Evolutionary conservation across 1,140 invertebrate genomes (phyloP).

Genomic region (Nymphalis io): DNA sequence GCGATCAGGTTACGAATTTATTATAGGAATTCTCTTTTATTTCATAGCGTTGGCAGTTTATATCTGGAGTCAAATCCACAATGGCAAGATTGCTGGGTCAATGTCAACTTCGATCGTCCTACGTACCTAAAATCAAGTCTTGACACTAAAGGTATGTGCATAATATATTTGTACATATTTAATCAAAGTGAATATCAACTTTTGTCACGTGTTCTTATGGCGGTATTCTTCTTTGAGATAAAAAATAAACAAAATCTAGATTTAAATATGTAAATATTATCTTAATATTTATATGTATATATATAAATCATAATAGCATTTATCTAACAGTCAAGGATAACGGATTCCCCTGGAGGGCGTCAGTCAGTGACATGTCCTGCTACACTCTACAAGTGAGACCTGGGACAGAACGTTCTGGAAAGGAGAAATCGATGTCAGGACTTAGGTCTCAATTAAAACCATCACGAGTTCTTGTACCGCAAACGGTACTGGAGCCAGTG

Average conservation of each 20-base stretch:
- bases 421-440: constrained; percentile 30
- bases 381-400: constrained; percentile 52
- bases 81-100: constrained; percentile 53
- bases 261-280: too few species aligned
- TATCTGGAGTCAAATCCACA: constrained; percentile 48
- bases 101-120: constrained; percentile 53
- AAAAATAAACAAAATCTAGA: too few species aligned
- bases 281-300: too few species aligned
- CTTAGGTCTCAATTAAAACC: constrained; percentile 44
- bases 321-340: constrained; percentile 37
- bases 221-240: too few species aligned
- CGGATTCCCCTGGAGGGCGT: constrained; percentile 65
- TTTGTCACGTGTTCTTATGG: too few species aligned
- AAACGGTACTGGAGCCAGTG: constrained; percentile 50
- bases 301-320: too few species aligned
- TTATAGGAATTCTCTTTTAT: background rate
- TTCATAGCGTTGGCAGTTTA: constrained; percentile 52
- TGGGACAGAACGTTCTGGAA: constrained; percentile 13
- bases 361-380: constrained; percentile 59
- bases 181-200: too few species aligned
- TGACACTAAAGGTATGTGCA: constrained; percentile 26
- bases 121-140: constrained; percentile 40
- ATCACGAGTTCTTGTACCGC: constrained; percentile 30
- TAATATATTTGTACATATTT: too few species aligned
- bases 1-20: too few species aligned